Conservation (phyloP, 2,113 vertebrate genomes). For the Scolopax mira region DNA sequence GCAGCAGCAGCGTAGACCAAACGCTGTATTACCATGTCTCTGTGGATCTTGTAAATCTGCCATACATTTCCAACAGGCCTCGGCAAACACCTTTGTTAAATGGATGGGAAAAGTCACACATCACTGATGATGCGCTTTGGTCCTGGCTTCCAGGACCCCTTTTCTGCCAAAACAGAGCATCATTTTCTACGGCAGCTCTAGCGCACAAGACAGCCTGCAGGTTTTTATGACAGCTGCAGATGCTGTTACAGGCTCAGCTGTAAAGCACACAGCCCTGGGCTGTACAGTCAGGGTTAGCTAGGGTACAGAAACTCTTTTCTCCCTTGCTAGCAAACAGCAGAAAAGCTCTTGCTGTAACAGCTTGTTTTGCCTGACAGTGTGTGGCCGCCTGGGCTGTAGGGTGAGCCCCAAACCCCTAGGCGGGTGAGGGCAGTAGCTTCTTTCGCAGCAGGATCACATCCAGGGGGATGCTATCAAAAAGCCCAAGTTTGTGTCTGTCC, state of each 20-base stretch:
- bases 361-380: background rate
- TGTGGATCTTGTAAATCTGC: background rate
- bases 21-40: background rate
- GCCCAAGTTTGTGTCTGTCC: background rate
- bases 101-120: background rate
- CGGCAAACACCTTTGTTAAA: conserved; percentile 37
- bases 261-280: conserved; percentile 21
- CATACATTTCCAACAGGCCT: background rate
- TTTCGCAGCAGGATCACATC: background rate
- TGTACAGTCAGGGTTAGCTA: background rate
- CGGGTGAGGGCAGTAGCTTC: background rate
- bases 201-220: conserved; percentile 30
- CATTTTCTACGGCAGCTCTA: background rate
- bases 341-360: background rate
- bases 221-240: conserved; percentile 28
- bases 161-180: conserved; percentile 27
- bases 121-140: background rate
- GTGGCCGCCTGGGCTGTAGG: background rate
- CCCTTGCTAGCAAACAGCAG: background rate
- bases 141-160: background rate
- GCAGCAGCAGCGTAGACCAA: background rate
- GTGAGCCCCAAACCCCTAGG: background rate
- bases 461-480: background rate
- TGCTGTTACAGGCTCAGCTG: background rate
- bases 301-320: background rate